Conservation (phyloP, 2,888 invertebrate species). For the Dicycla oo region DNA sequence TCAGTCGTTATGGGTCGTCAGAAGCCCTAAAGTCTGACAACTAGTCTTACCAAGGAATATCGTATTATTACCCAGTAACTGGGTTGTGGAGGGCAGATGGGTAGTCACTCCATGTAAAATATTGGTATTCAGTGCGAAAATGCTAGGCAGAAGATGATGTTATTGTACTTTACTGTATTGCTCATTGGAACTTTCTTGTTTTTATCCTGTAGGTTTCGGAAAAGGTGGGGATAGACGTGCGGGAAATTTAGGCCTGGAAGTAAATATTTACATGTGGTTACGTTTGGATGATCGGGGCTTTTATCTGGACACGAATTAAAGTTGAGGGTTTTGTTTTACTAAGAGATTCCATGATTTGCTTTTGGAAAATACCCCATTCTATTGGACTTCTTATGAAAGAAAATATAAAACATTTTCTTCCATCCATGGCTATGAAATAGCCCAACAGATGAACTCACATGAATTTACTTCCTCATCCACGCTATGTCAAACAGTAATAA, state of each 20-base stretch:
- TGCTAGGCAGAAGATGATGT: too few species aligned
- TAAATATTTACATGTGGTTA: background rate
- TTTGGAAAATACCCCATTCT: background rate
- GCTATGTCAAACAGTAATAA: slow-evolving; percentile 6
- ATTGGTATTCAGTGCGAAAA: too few species aligned
- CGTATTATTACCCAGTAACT: too few species aligned
- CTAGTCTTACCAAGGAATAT: too few species aligned
- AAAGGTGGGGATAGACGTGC: background rate
- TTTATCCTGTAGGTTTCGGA: background rate
- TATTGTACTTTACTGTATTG: slow-evolving; percentile 15
- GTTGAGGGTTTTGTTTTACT: background rate
- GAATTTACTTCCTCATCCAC: background rate
- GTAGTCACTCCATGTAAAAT: too few species aligned
- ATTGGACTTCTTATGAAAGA: background rate
- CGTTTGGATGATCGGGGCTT: background rate
- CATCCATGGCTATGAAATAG: background rate
- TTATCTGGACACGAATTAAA: too few species aligned
- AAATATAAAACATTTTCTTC: background rate
- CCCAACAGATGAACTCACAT: too few species aligned
- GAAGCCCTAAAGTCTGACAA: too few species aligned
- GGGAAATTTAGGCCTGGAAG: background rate
- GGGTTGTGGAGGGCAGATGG: too few species aligned
- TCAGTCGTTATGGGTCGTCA: too few species aligned
- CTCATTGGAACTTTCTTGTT: slow-evolving; percentile 15
- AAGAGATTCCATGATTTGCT: background rate